Conservation (phyloP, 2,113 vertebrate genomes). For the Lagopus leucura region DNA sequence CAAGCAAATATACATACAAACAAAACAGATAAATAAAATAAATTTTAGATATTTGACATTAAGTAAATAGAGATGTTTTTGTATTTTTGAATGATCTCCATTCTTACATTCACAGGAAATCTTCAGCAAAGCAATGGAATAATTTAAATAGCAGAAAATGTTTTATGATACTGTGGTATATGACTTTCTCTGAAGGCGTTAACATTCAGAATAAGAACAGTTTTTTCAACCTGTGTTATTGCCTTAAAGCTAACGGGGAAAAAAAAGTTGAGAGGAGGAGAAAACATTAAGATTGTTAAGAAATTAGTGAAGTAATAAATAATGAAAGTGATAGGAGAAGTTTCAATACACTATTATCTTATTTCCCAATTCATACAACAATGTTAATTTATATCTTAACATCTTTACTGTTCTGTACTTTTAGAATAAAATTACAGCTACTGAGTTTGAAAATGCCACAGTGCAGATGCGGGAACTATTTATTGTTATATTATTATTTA, state of each 20-base stretch:
- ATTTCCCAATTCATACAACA: not conserved
- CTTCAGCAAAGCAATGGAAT: not conserved
- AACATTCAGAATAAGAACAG: accelerated
- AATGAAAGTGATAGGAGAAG: not conserved
- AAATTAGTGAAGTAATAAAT: not conserved
- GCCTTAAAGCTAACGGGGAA: not conserved
- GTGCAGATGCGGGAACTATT: not conserved
- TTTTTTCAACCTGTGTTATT: not conserved
- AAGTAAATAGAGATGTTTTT: not conserved
- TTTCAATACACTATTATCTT: not conserved
- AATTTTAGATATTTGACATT: not conserved
- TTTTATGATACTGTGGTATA: accelerated
- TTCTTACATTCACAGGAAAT: accelerated
- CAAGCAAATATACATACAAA: not conserved
- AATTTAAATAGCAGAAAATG: not conserved
- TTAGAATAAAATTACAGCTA: not conserved
- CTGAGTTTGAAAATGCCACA: not conserved
- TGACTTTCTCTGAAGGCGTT: not conserved
- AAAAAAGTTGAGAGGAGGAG: not conserved
- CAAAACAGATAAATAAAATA: not conserved
- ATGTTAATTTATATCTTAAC: not conserved
- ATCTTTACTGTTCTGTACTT: not conserved
- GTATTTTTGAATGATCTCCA: not conserved
- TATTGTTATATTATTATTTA: not conserved
- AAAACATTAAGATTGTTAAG: not conserved